phyloP scores from a whole-genome alignment of 2,888 invertebrate genomes.

The Eueremaeus valkanovi region DNA sequence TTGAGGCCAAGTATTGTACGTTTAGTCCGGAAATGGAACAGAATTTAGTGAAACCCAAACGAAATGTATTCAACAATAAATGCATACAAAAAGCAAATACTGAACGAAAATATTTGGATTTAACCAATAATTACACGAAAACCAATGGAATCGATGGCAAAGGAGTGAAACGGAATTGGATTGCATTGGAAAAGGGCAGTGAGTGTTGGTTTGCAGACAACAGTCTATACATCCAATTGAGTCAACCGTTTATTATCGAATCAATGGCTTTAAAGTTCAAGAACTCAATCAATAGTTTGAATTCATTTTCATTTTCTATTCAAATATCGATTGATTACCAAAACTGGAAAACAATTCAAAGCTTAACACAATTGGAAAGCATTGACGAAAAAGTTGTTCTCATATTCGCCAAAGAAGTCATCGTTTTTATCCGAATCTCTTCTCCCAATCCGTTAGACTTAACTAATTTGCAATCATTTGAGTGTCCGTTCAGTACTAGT shows the following conservation, averaged over 20 bases:
- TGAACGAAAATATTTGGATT: not conserved
- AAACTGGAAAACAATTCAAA: not conserved
- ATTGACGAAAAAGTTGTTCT: not conserved
- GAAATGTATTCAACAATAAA: not conserved
- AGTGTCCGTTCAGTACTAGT: not conserved
- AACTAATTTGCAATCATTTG: not conserved
- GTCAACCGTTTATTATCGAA: constrained; percentile 2
- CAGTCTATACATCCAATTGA: not conserved
- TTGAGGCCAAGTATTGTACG: not conserved
- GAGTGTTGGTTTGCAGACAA: not conserved
- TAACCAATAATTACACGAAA: not conserved
- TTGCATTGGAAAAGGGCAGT: not conserved
- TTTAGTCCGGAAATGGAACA: not conserved
- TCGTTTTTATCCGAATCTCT: not conserved
- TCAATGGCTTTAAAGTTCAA: not conserved
- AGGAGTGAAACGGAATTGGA: not conserved
- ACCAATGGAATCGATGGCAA: not conserved
- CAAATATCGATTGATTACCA: not conserved
- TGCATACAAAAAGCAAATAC: not conserved
- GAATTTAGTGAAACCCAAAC: not conserved
- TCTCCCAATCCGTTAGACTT: not conserved
- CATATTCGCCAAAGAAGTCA: not conserved
- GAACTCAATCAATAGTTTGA: not conserved
- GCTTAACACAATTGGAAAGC: not conserved
- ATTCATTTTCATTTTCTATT: not conserved